A percentile compares a stretch with the other conserved stretches of the same genome.
phyloP scores from a whole-genome alignment of 2,113 vertebrate genomes.

The Sylvietta virens region DNA sequence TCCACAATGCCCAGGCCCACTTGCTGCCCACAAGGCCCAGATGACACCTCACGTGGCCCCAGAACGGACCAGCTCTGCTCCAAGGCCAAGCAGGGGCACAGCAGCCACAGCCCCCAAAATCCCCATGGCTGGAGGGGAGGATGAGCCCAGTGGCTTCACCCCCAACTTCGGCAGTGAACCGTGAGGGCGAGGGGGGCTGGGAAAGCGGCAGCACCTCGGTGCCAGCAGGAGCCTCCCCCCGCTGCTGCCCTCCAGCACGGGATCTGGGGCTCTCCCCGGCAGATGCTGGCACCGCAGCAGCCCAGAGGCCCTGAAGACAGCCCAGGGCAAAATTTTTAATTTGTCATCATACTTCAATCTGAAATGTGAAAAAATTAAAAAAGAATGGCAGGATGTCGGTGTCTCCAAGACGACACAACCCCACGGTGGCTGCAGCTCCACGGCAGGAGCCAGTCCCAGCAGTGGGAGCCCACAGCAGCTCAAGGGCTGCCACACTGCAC shows the following conservation, averaged over 20 bases:
- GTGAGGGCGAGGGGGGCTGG: background rate
- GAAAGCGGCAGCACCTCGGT: accelerated
- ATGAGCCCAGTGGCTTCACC: background rate
- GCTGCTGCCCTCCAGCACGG: conserved; percentile 43
- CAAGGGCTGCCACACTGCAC: background rate
- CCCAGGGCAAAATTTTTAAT: conserved; percentile 86
- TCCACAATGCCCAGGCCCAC: background rate
- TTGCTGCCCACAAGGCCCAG: background rate
- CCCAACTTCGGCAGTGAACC: background rate
- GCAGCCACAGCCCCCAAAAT: background rate
- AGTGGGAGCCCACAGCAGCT: background rate
- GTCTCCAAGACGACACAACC: background rate
- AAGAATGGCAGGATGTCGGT: conserved; percentile 65
- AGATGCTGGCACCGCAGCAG: conserved; percentile 79
- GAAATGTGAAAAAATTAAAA: conserved; percentile 36
- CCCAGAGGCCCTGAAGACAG: conserved; percentile 83
- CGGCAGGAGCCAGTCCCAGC: background rate
- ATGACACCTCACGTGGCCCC: accelerated
- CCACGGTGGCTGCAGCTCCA: background rate
- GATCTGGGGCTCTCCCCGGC: conserved; percentile 77
- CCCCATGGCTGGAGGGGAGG: background rate
- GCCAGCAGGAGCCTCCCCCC: background rate
- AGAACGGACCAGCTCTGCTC: background rate
- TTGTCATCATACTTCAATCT: conserved; percentile 75
- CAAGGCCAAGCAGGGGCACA: background rate